These are phyloP conservation scores for Babylonia areolata DNA, from an alignment of 1,140 invertebrate species.

Conservation along the genomic window DNA sequence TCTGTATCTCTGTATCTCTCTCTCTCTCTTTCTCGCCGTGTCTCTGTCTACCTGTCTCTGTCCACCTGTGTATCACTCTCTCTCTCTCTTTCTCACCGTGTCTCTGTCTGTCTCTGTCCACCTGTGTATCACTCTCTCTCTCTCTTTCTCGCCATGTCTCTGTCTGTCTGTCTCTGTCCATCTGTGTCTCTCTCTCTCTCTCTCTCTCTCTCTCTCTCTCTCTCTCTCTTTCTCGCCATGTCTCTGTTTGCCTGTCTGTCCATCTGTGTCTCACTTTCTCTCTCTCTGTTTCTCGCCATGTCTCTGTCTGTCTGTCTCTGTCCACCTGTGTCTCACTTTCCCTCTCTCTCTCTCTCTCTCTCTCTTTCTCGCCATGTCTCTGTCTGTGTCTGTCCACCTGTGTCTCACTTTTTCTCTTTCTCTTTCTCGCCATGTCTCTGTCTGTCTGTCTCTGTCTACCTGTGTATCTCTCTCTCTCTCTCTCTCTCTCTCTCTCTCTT, in stretches of 20 bases:
- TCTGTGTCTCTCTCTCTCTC: conserved; percentile 1
- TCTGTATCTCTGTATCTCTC: no score
- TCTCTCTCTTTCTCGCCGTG: conserved; percentile 4
- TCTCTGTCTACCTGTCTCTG: no score
- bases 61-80: not conserved
- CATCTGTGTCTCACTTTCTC: no score
- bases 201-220: conserved; percentile 16
- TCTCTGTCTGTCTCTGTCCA: not conserved
- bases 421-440: not conserved
- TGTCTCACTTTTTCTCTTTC: no score
- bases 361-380: not conserved
- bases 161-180: not conserved
- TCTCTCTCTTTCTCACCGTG: not conserved
- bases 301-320: no score
- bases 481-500: conserved; percentile 13
- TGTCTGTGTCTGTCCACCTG: no score
- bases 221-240: no score
- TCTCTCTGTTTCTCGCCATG: no score
- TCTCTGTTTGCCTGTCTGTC: no score
- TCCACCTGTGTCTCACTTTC: no score
- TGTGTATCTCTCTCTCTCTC: no score
- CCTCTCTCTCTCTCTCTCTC: conserved; percentile 13
- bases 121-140: not conserved
- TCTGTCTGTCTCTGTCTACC: not conserved
- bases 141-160: not conserved